Conservation (phyloP, 2,888 invertebrate species). For the Suillia variegata region DNA sequence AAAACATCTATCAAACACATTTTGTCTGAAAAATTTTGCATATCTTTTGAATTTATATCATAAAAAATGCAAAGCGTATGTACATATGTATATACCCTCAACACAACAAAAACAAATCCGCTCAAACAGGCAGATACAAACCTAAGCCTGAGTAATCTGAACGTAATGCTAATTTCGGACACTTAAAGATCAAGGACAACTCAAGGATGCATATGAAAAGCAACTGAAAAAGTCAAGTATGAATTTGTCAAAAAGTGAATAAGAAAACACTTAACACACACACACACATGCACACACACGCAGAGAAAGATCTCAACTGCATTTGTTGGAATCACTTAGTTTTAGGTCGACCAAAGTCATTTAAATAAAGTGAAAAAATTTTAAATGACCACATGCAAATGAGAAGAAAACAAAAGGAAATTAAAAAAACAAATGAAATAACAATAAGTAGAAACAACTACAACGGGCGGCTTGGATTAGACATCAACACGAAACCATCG, state of each 20-base stretch:
- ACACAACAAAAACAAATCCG: too few relatives aligned
- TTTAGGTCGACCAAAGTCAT: neutral
- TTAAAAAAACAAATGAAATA: neutral
- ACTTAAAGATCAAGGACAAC: conserved; percentile 15
- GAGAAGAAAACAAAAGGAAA: neutral
- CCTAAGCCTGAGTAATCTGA: neutral
- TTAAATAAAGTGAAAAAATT: neutral
- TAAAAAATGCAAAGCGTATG: too few relatives aligned
- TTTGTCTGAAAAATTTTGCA: too few relatives aligned
- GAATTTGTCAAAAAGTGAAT: too few relatives aligned
- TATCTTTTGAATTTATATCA: too few relatives aligned
- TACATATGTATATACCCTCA: too few relatives aligned
- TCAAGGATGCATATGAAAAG: conserved; percentile 6
- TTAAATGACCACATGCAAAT: conserved; percentile 15
- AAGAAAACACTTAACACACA: neutral
- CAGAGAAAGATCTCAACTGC: neutral
- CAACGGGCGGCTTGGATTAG: neutral
- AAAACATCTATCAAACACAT: neutral
- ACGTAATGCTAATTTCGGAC: conserved; percentile 15
- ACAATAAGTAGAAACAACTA: neutral
- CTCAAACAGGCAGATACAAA: too few relatives aligned
- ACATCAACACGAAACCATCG: too few relatives aligned
- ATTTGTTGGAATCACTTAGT: neutral
- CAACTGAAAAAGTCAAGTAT: too few relatives aligned
- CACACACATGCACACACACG: neutral